Conservation (phyloP, 2,113 vertebrate genomes). For the Falco punctatus region DNA sequence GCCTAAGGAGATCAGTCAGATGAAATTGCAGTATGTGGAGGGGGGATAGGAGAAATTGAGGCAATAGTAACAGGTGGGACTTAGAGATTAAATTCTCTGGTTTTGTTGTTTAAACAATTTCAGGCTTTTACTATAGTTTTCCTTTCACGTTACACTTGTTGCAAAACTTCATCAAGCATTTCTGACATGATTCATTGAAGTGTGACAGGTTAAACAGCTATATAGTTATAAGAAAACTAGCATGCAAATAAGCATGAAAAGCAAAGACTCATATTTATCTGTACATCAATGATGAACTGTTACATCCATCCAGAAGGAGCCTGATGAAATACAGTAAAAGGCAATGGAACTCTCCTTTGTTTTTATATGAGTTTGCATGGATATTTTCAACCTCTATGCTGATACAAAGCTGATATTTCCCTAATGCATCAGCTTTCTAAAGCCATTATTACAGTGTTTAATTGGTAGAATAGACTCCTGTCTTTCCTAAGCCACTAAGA, state of each 20-base stretch:
- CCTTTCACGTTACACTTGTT: not conserved
- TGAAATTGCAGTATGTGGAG: not conserved
- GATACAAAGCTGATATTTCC: not conserved
- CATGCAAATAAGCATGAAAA: not conserved
- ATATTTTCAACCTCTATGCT: not conserved
- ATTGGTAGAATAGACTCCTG: not conserved
- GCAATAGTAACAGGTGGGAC: not conserved
- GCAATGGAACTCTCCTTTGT: not conserved
- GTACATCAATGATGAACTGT: not conserved
- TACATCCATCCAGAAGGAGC: not conserved
- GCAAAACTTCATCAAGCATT: not conserved
- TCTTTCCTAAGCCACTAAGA: not conserved
- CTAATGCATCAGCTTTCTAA: not conserved
- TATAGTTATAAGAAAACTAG: not conserved
- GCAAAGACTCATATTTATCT: not conserved
- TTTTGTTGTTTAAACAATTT: not conserved
- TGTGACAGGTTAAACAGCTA: not conserved
- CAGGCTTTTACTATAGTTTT: not conserved
- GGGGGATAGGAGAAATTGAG: not conserved
- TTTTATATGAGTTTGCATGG: not conserved
- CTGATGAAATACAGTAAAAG: not conserved
- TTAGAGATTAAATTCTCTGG: not conserved
- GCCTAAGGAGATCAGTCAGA: not conserved
- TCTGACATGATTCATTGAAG: not conserved
- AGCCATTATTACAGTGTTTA: not conserved